Evolutionary conservation across 2,113 vertebrate genomes (phyloP).

Genomic region (Vireo altiloquus): DNA sequence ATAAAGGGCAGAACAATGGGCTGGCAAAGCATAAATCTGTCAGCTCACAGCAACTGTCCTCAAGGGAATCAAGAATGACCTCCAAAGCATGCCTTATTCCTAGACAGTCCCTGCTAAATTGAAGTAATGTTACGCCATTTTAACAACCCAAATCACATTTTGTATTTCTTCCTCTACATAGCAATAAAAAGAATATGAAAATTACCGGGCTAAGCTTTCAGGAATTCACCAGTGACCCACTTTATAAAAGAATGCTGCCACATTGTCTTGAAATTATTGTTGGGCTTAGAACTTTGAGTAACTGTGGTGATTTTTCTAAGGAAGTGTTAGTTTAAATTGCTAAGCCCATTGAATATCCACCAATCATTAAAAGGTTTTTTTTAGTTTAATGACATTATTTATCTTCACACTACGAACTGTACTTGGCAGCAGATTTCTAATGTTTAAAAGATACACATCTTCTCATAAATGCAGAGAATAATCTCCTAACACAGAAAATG

Average conservation of each 20-base stretch:
- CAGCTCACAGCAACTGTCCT: not conserved
- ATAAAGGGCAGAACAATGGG: not conserved
- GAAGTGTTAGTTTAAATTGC: not conserved
- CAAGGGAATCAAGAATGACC: not conserved
- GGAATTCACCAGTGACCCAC: not conserved
- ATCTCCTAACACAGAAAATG: not conserved
- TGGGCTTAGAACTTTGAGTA: not conserved
- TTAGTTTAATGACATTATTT: constrained; percentile 9
- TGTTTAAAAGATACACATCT: constrained; percentile 3
- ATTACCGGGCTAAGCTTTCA: not conserved
- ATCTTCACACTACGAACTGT: not conserved
- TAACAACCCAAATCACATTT: not conserved
- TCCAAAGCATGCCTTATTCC: not conserved
- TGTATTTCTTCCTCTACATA: not conserved
- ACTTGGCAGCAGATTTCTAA: not conserved
- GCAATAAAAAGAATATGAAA: not conserved
- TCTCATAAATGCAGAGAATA: not conserved
- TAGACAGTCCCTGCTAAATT: not conserved
- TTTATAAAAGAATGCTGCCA: not conserved
- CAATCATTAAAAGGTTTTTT: constrained; percentile 4
- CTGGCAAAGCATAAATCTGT: not conserved
- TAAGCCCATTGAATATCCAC: not conserved
- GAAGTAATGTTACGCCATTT: not conserved
- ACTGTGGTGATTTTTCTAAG: not conserved
- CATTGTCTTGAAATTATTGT: constrained; percentile 1